phyloP scores from a whole-genome alignment of 2,888 invertebrate genomes.

The Pantelozetes paolii region DNA sequence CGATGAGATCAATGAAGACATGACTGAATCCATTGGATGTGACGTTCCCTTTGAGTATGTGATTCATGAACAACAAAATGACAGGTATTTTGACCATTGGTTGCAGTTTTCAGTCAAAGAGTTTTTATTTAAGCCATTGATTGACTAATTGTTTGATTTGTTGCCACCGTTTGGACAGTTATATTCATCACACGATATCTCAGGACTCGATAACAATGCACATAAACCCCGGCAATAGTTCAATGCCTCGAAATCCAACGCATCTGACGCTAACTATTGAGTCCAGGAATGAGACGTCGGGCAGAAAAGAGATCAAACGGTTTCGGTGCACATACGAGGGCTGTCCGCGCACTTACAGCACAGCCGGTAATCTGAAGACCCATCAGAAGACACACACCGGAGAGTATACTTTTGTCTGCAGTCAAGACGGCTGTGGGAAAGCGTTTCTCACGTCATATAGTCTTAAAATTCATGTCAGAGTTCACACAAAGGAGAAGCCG shows the following conservation, averaged over 20 bases:
- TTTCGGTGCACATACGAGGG: conserved; percentile 84
- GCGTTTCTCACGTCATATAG: conserved; percentile 92
- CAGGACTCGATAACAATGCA: conserved; percentile 66
- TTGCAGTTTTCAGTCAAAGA: too few relatives aligned
- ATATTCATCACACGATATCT: conserved; percentile 65
- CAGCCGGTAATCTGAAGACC: conserved; percentile 85
- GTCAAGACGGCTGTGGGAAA: conserved; percentile 79
- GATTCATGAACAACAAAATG: conserved; percentile 31
- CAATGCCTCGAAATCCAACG: conserved; percentile 63
- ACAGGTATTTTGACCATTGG: conserved; percentile 20
- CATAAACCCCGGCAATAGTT: conserved; percentile 61
- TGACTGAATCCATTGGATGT: conserved; percentile 21
- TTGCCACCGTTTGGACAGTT: conserved; percentile 53
- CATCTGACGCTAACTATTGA: conserved; percentile 67
- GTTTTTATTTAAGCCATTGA: too few relatives aligned
- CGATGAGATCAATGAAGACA: conserved; percentile 1
- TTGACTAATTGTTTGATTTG: too few relatives aligned
- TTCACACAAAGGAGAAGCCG: conserved; percentile 87
- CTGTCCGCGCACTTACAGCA: conserved; percentile 82
- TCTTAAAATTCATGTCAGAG: conserved; percentile 85
- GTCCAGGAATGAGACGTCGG: conserved; percentile 60
- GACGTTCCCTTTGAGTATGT: conserved; percentile 29
- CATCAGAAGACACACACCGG: conserved; percentile 95
- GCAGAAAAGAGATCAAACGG: conserved; percentile 62
- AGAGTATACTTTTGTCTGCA: conserved; percentile 88